phyloP scores from a whole-genome alignment of 2,113 vertebrate genomes.

The Aleadryas rufinucha region DNA sequence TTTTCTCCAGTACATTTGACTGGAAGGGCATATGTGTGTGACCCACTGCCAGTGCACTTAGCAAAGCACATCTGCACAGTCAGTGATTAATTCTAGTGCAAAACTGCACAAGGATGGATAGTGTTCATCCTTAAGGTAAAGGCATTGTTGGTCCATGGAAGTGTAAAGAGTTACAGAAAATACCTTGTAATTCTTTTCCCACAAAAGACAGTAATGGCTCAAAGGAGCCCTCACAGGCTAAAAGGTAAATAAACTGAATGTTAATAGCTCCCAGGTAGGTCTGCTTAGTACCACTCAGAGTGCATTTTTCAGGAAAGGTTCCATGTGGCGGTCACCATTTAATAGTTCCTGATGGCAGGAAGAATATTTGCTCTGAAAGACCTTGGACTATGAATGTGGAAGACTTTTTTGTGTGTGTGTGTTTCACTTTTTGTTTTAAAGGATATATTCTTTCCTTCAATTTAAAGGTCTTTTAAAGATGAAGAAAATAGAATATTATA shows the following conservation, averaged over 20 bases:
- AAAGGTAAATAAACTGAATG: conserved; percentile 8
- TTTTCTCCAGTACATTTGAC: neutral
- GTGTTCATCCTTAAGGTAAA: neutral
- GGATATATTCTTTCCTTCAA: neutral
- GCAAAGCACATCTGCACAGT: neutral
- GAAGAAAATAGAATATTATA: neutral
- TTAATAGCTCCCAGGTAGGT: neutral
- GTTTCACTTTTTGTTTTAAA: conserved; percentile 4
- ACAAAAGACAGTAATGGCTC: conserved; percentile 3
- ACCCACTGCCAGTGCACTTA: neutral
- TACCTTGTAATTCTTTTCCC: neutral
- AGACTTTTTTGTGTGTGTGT: neutral
- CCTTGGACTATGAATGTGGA: neutral
- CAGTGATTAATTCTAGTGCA: neutral
- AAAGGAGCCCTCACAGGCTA: neutral
- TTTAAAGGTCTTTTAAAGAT: neutral
- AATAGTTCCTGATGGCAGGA: neutral
- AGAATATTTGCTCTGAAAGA: neutral
- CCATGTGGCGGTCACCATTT: neutral
- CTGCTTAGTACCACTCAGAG: neutral
- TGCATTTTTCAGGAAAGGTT: conserved; percentile 9
- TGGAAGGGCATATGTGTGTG: neutral
- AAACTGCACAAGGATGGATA: neutral
- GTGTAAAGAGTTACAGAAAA: neutral
- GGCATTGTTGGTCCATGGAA: neutral